These are phyloP conservation scores for Pangasianodon gigas DNA, from an alignment of 2,113 vertebrate genomes.

Conservation along the genomic window DNA sequence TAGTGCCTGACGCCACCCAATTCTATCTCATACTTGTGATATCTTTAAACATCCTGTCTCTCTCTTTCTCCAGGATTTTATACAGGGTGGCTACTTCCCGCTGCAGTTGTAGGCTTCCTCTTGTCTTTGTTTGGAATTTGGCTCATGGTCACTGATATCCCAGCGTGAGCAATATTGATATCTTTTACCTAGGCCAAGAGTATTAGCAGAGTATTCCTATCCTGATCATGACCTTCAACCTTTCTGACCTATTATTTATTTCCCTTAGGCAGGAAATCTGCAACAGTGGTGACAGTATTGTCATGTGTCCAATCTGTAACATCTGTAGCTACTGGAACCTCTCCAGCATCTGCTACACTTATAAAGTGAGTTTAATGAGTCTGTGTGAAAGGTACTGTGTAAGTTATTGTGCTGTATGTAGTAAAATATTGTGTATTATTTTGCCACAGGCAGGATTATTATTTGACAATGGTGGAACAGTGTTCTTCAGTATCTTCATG, in stretches of 20 bases:
- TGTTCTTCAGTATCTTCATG: slow-evolving; percentile 84
- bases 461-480: slow-evolving; percentile 78
- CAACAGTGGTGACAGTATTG: slow-evolving; percentile 65
- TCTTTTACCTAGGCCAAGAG: neutral
- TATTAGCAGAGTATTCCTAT: neutral
- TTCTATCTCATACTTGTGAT: neutral
- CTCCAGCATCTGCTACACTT: slow-evolving; percentile 64
- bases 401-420: neutral
- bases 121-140: slow-evolving; percentile 77
- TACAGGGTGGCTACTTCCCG: slow-evolving; percentile 79
- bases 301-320: slow-evolving; percentile 78
- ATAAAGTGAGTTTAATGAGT: slow-evolving; percentile 58
- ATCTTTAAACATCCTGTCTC: neutral
- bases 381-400: neutral
- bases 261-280: slow-evolving; percentile 76
- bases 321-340: slow-evolving; percentile 76
- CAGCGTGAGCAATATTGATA: slow-evolving; percentile 68
- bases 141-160: slow-evolving; percentile 71
- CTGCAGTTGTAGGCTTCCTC: slow-evolving; percentile 72
- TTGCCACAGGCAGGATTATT: slow-evolving; percentile 73
- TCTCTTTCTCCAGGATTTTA: slow-evolving; percentile 72
- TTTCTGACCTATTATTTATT: slow-evolving; percentile 43
- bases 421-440: neutral
- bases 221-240: neutral
- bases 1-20: slow-evolving; percentile 22